phyloP scores from a whole-genome alignment of 2,113 vertebrate genomes.

The Lycocorax pyrrhopterus region DNA sequence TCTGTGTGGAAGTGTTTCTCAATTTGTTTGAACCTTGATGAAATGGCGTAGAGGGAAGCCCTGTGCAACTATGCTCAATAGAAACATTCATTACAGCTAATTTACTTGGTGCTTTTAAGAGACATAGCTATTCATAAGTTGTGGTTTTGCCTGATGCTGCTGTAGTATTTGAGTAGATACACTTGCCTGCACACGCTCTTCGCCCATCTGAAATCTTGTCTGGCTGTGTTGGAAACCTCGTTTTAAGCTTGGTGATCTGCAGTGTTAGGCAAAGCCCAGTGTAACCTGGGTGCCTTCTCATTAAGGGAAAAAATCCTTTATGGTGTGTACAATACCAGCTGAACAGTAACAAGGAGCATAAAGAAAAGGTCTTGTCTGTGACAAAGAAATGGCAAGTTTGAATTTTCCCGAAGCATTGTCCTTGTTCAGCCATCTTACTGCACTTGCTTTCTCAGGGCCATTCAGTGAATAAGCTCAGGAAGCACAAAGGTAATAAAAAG shows the following conservation, averaged over 20 bases:
- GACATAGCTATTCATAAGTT: constrained; percentile 26
- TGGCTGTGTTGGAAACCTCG: not conserved
- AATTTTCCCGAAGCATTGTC: not conserved
- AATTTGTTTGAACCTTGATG: constrained; percentile 20
- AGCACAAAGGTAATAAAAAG: not conserved
- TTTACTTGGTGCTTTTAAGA: constrained; percentile 42
- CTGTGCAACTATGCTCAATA: constrained; percentile 1
- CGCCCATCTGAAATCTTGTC: constrained; percentile 27
- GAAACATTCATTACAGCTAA: constrained; percentile 50
- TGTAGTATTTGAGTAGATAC: constrained; percentile 34
- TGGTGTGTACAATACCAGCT: accelerated
- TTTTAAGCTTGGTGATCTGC: not conserved
- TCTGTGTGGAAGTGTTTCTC: not conserved
- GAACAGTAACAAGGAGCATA: not conserved
- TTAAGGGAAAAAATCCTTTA: not conserved
- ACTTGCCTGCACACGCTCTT: constrained; percentile 42
- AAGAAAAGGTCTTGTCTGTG: not conserved
- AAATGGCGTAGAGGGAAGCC: constrained; percentile 17
- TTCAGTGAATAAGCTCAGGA: not conserved
- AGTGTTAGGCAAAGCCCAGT: not conserved
- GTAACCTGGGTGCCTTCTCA: not conserved
- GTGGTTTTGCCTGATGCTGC: constrained; percentile 48
- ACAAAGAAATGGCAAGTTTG: not conserved
- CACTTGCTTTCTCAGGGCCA: not conserved
- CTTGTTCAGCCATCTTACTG: not conserved